Base-by-base conservation (phyloP, 2,888 invertebrate species). In the Hedya salicella region DNA sequence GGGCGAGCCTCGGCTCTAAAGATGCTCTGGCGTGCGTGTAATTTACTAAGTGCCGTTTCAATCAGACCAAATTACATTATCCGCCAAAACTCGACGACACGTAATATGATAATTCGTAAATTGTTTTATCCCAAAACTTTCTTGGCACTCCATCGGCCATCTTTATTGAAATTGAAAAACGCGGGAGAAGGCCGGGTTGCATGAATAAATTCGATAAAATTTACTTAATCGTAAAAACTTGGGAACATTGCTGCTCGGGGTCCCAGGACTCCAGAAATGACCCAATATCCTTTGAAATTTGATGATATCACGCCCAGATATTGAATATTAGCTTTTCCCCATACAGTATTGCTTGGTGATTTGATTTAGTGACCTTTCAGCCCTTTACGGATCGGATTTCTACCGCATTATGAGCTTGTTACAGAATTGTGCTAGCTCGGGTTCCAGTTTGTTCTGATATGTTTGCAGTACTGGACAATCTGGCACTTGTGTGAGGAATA, bases 81-180 rank as follows among this genome's bases (percentile, higher is more conserved):
- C 49, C 53, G 16, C 30, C 39, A 39, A 44, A 50, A 50, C 50
- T 30, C 50, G 56, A 8, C 19, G 59, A 65, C 65, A 60, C 65
- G 53, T 61, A 49, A 66, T 66, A 66, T 66, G 60, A 78, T 76
- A 76, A 77, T 76, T 75, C 80, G 78, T 82, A 83, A 84, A 86
- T 82, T 81, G 85, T 83, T 87, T 83, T 82, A 82, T 81, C 81
- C 81, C 60, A 69, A 75, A 86, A 88, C 75, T 86, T 83, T 79
- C 75, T 73, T 74, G 75, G 74, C 76, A 75, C 78, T 36, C 68
- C 68, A 77, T 79, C 77, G 78, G 73, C 78, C 78, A 81, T 78
- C 81, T 81, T 84, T 85, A 85, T 86, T 87, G 85, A 87, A 88
- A 88, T 88, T 83, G 87, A 87, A 86, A 87, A 85, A 78, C 79